Base-by-base conservation (phyloP, 2,797 vertebrate species). In the Crenuchus spilurus region DNA sequence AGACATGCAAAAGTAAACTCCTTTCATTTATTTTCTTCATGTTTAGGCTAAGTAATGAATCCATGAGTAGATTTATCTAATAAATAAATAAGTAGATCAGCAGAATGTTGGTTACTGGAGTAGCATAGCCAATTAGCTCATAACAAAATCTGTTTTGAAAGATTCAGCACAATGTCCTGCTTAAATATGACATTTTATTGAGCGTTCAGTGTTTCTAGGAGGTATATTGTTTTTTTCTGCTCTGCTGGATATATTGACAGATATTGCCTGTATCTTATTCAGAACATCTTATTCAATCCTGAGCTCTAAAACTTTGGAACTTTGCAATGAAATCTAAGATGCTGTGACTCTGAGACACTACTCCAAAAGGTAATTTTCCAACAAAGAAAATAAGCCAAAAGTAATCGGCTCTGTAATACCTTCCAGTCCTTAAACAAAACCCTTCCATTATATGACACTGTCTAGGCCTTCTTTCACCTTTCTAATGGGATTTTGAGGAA, bases 351-450 rank as follows among this genome's bases (percentile, higher is more conserved):
- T 82, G 83, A 77, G 78, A 82, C 84, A 86, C 80, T 62, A 46
- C 80, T 83, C 57, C 72, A 66, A 88, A 92, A 92, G 92, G 91
- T 92, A 90, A 93, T 93, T 94, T 94, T 89, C 87, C 87, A 88
- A 91, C 90, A 91, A 90, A 89, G 90, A 91, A 92, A 91, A 91
- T 93, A 93, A 94, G 89, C 90, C 88, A 89, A 82, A 86, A 90
- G 91, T 92, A 92, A 93, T 93, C 91, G 92, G 87, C 84, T 90
- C 91, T 90, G 90, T 92, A 93, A 93, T 93, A 91, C 89, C 90
- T 89, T 88, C 89, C 90, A 89, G 91, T 92, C 90, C 91, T 93
- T 93, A 92, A 93, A 93, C 91, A 92, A 94, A 93, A 92, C 88
- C 92, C 90, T 88, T 91, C 90, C 87, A 91, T 91, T 92, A 87